Base-by-base conservation (phyloP, 2,113 vertebrate genomes). In the Salvelinus alpinus region DNA sequence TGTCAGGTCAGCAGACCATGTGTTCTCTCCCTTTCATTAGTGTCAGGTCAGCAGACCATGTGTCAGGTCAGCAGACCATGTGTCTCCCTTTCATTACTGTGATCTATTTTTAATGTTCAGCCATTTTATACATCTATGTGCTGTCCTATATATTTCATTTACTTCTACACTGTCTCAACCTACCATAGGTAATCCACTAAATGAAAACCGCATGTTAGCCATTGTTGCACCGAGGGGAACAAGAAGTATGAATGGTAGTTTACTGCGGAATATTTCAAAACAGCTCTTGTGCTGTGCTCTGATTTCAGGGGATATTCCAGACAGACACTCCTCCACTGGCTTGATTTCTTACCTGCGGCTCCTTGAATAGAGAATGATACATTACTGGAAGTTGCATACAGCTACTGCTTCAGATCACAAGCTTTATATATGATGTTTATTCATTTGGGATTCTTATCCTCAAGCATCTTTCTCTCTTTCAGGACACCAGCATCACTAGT, bases 121-220 rank as follows among this genome's bases (percentile, higher is more conserved):
- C n/a, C n/a, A n/a, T n/a, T n/a, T n/a, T n/a, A n/a, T n/a, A n/a
- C n/a, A n/a, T n/a, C n/a, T n/a, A n/a, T n/a, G n/a, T n/a, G n/a
- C n/a, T n/a, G n/a, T n/a, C n/a, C n/a, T n/a, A n/a, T n/a, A n/a
- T n/a, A n/a, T n/a, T n/a, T n/a, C n/a, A n/a, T n/a, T n/a, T n/a
- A n/a, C n/a, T n/a, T n/a, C n/a, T n/a, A n/a, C n/a, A n/a, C n/a
- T n/a, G 88, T 86, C 14, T 11, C 4, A 13, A 87, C 87, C 85
- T 87, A 86, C 84, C 83, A 70, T 86, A 84, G 89, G 89, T 92
- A 90, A 90, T 71, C 88, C 87, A 81, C 79, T 87, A 91, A 93
- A 93, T 93, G 87, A 90, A 92, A 92, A 90, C 87, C 71, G 31
- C 77, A 73, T 75, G 78, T 81, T 75, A 89, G 89, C 84, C 87